Conservation (phyloP, 2,113 vertebrate species). For the Aegypius monachus region DNA sequence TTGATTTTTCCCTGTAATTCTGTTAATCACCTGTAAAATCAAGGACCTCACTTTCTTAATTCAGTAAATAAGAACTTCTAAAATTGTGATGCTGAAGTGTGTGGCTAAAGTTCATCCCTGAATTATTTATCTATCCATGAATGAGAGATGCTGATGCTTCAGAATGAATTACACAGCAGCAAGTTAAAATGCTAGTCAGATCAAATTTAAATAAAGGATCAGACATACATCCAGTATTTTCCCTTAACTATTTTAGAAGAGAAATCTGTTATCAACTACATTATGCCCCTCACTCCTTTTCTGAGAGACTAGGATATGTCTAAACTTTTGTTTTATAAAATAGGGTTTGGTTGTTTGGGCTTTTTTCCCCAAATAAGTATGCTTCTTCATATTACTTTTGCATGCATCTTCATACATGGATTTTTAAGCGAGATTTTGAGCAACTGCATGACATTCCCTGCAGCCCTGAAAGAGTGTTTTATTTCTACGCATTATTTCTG, state of each 20-base stretch:
- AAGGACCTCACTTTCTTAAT: not conserved
- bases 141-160: constrained; percentile 3
- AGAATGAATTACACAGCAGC: not conserved
- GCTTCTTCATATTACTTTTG: not conserved
- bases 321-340: not conserved
- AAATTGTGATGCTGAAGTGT: not conserved
- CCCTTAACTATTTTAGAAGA: not conserved
- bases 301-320: not conserved
- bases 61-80: not conserved
- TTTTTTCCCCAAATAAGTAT: not conserved
- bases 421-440: not conserved
- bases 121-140: constrained; percentile 11
- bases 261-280: not conserved
- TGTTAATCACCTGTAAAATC: not conserved
- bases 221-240: not conserved
- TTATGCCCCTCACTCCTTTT: not conserved
- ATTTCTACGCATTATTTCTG: not conserved
- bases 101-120: not conserved
- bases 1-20: not conserved
- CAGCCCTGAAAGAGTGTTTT: not conserved
- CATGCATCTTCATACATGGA: not conserved
- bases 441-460: not conserved
- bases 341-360: not conserved
- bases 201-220: not conserved
- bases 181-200: not conserved